Conservation (phyloP, 1,140 invertebrate genomes). For the Ceratosolen fusciceps region DNA sequence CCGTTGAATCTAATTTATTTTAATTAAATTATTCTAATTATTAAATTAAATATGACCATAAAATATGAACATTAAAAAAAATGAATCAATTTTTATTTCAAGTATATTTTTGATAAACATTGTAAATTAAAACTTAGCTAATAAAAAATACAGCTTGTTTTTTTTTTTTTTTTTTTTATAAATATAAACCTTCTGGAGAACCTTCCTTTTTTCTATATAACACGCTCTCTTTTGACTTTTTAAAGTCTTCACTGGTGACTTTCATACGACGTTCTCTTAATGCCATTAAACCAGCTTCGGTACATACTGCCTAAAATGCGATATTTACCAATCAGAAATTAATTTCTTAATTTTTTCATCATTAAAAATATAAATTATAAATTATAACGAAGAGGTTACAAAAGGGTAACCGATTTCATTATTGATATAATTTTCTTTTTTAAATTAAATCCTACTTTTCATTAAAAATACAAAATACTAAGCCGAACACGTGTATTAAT, state of each 20-base stretch:
- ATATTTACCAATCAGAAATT: slow-evolving; percentile 15
- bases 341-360: too few relatives aligned
- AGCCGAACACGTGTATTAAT: too few relatives aligned
- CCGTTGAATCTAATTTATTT: too few relatives aligned
- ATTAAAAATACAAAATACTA: too few relatives aligned
- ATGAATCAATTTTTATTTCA: slow-evolving; percentile 36
- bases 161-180: slow-evolving; percentile 80
- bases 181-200: slow-evolving; percentile 98
- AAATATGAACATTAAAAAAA: slow-evolving; percentile 20
- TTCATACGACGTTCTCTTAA: slow-evolving; percentile 98
- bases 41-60: not conserved
- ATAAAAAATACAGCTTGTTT: slow-evolving; percentile 43
- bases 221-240: slow-evolving; percentile 99
- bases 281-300: slow-evolving; percentile 98
- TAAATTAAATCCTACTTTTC: too few relatives aligned
- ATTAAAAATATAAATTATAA: too few relatives aligned
- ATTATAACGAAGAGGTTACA: not conserved
- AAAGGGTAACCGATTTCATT: too few relatives aligned
- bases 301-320: slow-evolving; percentile 94
- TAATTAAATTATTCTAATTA: too few relatives aligned
- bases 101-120: slow-evolving; percentile 39
- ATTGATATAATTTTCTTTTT: too few relatives aligned
- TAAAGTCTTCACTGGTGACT: slow-evolving; percentile 99
- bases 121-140: slow-evolving; percentile 30
- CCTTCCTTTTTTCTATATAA: slow-evolving; percentile 99